Evolutionary conservation across 1,140 invertebrate genomes (phyloP).

Genomic region (Dendrolimus kikuchii): DNA sequence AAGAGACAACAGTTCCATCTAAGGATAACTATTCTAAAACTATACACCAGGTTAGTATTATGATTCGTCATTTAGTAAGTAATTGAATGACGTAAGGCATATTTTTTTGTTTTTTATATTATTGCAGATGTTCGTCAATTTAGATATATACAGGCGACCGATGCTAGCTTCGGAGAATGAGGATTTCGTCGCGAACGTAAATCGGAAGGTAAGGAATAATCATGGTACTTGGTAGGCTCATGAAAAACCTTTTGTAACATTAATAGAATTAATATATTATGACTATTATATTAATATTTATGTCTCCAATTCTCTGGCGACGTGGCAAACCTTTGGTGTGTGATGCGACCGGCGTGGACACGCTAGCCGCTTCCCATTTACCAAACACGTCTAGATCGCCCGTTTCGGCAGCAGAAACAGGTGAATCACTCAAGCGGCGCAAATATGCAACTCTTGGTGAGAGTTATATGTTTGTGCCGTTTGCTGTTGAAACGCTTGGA

Average conservation of each 20-base stretch:
- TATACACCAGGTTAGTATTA: constrained; percentile 42
- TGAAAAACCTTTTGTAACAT: background rate
- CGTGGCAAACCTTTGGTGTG: too few relatives aligned
- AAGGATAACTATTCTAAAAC: constrained; percentile 48
- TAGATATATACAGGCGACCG: constrained; percentile 50
- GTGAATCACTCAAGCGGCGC: too few relatives aligned
- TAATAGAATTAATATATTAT: too few relatives aligned
- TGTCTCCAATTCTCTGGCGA: too few relatives aligned
- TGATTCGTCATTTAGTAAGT: constrained; percentile 1
- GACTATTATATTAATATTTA: too few relatives aligned
- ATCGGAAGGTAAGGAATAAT: constrained; percentile 39
- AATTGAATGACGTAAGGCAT: background rate
- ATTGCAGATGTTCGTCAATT: constrained; percentile 46
- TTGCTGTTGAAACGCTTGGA: too few relatives aligned
- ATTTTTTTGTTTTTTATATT: constrained; percentile 3
- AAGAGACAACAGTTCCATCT: constrained; percentile 22
- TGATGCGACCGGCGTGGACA: too few relatives aligned
- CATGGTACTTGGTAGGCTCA: background rate
- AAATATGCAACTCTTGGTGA: too few relatives aligned
- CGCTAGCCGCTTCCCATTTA: too few relatives aligned
- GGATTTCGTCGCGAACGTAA: constrained; percentile 60
- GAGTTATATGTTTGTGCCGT: too few relatives aligned
- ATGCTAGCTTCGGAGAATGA: constrained; percentile 56
- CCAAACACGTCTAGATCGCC: too few relatives aligned
- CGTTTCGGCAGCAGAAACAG: too few relatives aligned